Evolutionary conservation across 2,888 invertebrate species (phyloP), one percentile per base, ranked within the genome.

Genomic region (Labia minor): DNA sequence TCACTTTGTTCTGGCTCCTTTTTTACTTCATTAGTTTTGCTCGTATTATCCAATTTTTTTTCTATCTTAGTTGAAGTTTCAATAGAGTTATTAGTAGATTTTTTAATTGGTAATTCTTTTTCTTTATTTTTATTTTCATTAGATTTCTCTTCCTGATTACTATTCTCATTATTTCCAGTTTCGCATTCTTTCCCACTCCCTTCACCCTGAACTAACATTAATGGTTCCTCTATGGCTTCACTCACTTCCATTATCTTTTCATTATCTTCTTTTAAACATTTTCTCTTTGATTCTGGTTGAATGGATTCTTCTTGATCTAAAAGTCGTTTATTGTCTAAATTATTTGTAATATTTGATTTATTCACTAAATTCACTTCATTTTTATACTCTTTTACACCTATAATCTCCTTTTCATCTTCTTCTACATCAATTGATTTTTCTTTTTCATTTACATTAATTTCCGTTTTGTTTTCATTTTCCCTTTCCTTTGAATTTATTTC

Each of bases 121-220:
- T 64, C 64, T 37, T 66, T 64, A 18, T 68, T 65, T 65, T 69
- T 67, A 20, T 70, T 66, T 65, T 70, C 69, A 67, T 66, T 69
- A 67, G 70, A 67, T 67, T 72, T 70, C 66, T 69, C 69, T 74
- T 76, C 74, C 75, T 75, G 74, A 73, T 76, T 72, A 70, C 71
- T 72, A 70, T 70, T 76, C 1, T 74, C 75, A 2, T 80, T 83
- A 77, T 90, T 91, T 1, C 90, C 91, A 2, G 88, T 88, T 68
- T 86, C 80, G 75, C 88, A 90, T 21, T 88, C 87, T 19, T 76
- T 78, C 2, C 92, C 92, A 72, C 77, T 82, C 61, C 92, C 92
- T 73, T 85, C 85, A 0, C 90, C 90, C 72, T 80, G 82, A 74
- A 91, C 81, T 76, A 82, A 84, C 79, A 88, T 80, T 0, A 87